Base-by-base conservation (phyloP, 2,888 invertebrate species). In the Acrobasis consociella region DNA sequence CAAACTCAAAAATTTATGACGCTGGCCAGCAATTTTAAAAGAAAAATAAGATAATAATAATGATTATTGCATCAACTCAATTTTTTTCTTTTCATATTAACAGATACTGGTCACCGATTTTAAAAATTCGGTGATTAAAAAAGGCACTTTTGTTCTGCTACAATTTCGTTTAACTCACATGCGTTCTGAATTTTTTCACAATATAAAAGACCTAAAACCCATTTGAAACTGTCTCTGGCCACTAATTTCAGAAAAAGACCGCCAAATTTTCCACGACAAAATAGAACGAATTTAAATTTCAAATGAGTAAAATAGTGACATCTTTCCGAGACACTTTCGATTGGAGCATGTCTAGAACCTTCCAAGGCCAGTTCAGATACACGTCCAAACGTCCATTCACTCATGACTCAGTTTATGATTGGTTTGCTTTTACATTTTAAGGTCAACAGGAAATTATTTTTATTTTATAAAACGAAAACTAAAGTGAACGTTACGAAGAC, bases 391-490 rank as follows among this genome's bases (percentile, higher is more conserved):
- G 58, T 52, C 66, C 69, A 49, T 64, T 67, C 67, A 67, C 69
- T 69, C 22, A 59, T 64, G 58, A 58, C 58, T 49, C 53, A 42
- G 62, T 63, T 68, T 64, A 62, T 63, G 64, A 64, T 49, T n/a
- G 38, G 46, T 51, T 65, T 62, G 64, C 68, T 64, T 67, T 66
- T 65, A 65, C 67, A 42, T 38, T n/a, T 59, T 64, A 71, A 73
- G 73, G 71, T 63, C 74, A 73, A 62, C 74, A 72, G 73, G 74
- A 74, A 73, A 66, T 60, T 56, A 38, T 63, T 52, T 64, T 22
- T 55, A 59, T 56, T 65, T 65, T 58, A 61, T 53, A 52, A 31
- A 31, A 42, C 39, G 13, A 56, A 15, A 53, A 37, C n/a, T 16
- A 22, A 49, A 49, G 46, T 46, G 22, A 49, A 58, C 46, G 49